These are phyloP conservation scores for Choloepus didactylus DNA, from an alignment of 2,797 vertebrate species.

Conservation along the genomic window DNA sequence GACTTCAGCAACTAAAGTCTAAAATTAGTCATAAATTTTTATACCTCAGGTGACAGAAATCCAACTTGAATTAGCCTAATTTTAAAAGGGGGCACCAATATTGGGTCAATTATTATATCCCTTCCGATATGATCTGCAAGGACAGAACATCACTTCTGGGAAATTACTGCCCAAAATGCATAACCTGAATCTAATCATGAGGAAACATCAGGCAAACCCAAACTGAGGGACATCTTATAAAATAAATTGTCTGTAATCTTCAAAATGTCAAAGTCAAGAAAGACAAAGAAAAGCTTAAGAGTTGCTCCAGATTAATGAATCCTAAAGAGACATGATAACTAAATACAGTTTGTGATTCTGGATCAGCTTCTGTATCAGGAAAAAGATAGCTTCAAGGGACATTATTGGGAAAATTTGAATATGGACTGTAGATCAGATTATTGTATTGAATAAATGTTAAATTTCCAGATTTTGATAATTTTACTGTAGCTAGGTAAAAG, in stretches of 20 bases:
- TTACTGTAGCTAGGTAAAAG: not conserved
- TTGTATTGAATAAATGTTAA: slow-evolving; percentile 10
- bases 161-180: not conserved
- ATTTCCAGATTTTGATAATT: slow-evolving; percentile 42
- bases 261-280: slow-evolving; percentile 41
- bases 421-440: not conserved
- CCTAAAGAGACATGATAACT: slow-evolving; percentile 15
- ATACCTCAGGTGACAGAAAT: not conserved
- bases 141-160: not conserved
- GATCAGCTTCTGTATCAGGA: slow-evolving; percentile 8
- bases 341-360: slow-evolving; percentile 46
- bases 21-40: slow-evolving; percentile 25
- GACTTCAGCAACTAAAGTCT: slow-evolving; percentile 44
- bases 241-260: slow-evolving; percentile 49
- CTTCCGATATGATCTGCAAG: not conserved
- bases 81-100: not conserved
- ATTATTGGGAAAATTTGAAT: slow-evolving; percentile 40
- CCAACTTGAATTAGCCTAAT: slow-evolving; percentile 41
- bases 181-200: not conserved
- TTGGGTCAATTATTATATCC: not conserved
- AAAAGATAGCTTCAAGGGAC: not conserved
- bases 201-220: not conserved
- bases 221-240: slow-evolving; percentile 15
- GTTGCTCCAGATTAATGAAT: slow-evolving; percentile 41
- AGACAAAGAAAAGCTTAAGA: not conserved